Conservation (phyloP, 2,888 invertebrate species). For the Ceriagrion tenellum region DNA sequence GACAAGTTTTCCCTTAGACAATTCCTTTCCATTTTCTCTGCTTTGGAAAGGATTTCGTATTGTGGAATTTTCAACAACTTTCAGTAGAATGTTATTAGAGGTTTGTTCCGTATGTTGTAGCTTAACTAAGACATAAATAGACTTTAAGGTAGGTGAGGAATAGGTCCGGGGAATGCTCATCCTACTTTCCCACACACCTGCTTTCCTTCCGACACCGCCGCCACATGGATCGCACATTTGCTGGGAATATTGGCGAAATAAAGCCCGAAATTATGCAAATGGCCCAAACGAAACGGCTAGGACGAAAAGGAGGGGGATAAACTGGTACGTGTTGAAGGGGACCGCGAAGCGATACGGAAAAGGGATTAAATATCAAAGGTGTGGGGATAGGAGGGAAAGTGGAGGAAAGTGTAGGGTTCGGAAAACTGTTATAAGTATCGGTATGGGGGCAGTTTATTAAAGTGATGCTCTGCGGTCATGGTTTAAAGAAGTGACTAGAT, state of each 20-base stretch:
- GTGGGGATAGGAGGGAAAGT: neutral
- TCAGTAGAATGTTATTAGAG: too few species aligned
- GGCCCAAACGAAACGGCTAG: neutral
- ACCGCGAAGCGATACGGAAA: neutral
- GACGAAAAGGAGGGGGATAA: neutral
- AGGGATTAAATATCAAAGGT: neutral
- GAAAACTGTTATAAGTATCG: neutral
- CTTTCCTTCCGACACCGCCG: neutral
- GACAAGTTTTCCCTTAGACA: too few species aligned
- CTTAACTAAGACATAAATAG: too few species aligned
- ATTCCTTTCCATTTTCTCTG: too few species aligned
- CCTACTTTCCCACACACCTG: neutral
- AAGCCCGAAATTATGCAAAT: slow-evolving; percentile 62
- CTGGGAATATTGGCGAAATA: slow-evolving; percentile 55
- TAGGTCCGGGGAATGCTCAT: neutral
- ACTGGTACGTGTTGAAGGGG: neutral
- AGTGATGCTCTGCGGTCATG: too few species aligned
- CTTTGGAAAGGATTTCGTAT: too few species aligned
- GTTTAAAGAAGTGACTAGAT: too few species aligned
- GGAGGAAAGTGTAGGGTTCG: neutral
- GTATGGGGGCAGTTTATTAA: too few species aligned
- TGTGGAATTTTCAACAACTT: too few species aligned
- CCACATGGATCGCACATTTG: slow-evolving; percentile 21
- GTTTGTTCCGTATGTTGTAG: neutral
- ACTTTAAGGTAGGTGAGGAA: neutral